Evolutionary conservation across 2,113 vertebrate genomes (phyloP).

Genomic region (Stomatorhinus ivindoensis): DNA sequence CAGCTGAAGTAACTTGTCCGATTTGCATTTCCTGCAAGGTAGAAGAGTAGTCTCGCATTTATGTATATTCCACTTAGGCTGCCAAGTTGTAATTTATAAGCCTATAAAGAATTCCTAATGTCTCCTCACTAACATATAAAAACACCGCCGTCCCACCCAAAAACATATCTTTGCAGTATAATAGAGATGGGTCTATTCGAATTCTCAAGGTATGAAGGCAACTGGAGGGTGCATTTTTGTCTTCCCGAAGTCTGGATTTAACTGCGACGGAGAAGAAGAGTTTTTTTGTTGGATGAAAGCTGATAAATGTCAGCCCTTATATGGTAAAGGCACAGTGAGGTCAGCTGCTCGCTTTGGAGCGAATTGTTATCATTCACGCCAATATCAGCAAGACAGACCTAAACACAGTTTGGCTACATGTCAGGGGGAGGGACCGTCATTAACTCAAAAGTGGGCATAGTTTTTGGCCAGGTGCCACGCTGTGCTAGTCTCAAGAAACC

Average conservation of each 20-base stretch:
- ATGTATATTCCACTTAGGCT: not conserved
- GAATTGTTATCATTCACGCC: slow-evolving; percentile 42
- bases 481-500: not conserved
- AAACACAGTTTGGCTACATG: slow-evolving; percentile 27
- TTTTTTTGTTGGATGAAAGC: not conserved
- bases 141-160: not conserved
- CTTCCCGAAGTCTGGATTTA: not conserved
- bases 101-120: not conserved
- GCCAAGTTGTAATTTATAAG: not conserved
- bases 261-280: not conserved
- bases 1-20: slow-evolving; percentile 6
- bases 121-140: not conserved
- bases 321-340: slow-evolving; percentile 55
- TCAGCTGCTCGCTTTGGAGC: not conserved
- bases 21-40: not conserved
- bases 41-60: not conserved
- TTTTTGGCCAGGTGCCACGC: not conserved
- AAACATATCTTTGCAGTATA: not conserved
- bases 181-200: not conserved
- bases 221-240: not conserved
- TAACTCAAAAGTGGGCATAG: not conserved
- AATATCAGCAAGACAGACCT: slow-evolving; percentile 32
- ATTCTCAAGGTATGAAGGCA: not conserved
- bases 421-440: not conserved
- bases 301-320: slow-evolving; percentile 49